Base-by-base conservation (phyloP, 2,888 invertebrate genomes). In the Hirtodrosophila histrioides region DNA sequence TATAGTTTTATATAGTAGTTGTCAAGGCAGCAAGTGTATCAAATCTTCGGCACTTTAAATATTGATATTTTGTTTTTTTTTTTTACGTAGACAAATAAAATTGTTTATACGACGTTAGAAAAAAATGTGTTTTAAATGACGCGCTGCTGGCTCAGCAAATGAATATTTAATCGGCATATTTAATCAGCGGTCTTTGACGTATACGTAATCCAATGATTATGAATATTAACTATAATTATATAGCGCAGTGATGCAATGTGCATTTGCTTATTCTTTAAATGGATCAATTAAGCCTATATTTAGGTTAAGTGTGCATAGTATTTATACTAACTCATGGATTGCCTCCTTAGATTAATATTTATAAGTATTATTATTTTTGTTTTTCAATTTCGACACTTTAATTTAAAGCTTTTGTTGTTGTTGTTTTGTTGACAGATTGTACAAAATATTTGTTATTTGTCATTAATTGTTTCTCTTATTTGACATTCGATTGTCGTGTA, bases 81-180 rank as follows among this genome's bases (percentile, higher is more conserved):
- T 75, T 67, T 85, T 85, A 85, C 86, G 82, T 85, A 69, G 78
- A 61, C 82, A 78, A 69, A 71, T 71, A 78, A 58, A 69, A 61
- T 69, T 56, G 74, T 43, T 61, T 67, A 71, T 66, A 56, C 37
- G 55, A 55, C 62, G 50, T 39, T 56, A 39, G 36, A 56, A 37
- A 50, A 17, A 75, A 75, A 71, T 71, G 69, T 81, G 78, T 72
- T 66, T 62, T 65, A 63, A 74, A 64, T 80, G 81, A 83, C 88
- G 83, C 68, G 61, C 56, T 70, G 72, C 84, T 79, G 77, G 83
- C 88, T 86, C 88, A 84, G 88, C 84, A 88, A 86, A 67, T 84
- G 69, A 88, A 88, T 84, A 88, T 67, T 86, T 75, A 82, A 83
- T 78, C 82, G 75, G 58, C 56, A 79, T 77, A 74, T 62, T 81